Evolutionary conservation across 2,113 vertebrate genomes (phyloP).

Genomic region (Eubucco bourcierii): DNA sequence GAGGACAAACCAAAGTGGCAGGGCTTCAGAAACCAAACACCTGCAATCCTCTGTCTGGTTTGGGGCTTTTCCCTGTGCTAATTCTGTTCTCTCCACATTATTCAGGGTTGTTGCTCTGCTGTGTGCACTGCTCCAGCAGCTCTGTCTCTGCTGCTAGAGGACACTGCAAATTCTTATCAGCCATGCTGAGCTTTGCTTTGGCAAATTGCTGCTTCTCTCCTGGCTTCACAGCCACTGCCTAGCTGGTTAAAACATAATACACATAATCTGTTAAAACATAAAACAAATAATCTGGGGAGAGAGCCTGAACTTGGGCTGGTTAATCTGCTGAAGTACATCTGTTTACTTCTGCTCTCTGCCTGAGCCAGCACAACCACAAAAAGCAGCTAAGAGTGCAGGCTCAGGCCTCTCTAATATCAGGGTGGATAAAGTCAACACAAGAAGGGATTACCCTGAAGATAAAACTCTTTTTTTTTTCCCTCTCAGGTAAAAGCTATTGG

Average conservation of each 20-base stretch:
- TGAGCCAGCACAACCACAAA: neutral
- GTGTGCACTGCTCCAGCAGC: neutral
- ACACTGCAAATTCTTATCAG: neutral
- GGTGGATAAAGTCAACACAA: conserved; percentile 15
- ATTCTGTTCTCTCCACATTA: neutral
- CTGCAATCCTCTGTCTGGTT: neutral
- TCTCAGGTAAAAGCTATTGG: neutral
- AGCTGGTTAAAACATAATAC: conserved; percentile 19
- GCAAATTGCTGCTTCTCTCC: conserved; percentile 15
- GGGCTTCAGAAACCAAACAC: neutral
- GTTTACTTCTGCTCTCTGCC: conserved; percentile 2
- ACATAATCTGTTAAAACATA: conserved; percentile 38
- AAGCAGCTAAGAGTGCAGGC: neutral
- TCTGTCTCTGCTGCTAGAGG: neutral
- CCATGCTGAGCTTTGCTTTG: conserved; percentile 12
- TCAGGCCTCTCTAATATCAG: neutral
- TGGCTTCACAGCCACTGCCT: neutral
- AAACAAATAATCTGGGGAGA: conserved; percentile 36
- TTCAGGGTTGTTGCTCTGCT: neutral
- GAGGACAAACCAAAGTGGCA: neutral
- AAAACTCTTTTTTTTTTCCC: neutral
- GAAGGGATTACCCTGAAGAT: conserved; percentile 26
- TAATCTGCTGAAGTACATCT: conserved; percentile 48
- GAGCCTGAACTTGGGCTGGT: neutral
- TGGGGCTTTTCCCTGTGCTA: neutral